Evolutionary conservation across 2,797 vertebrate genomes (phyloP).

Genomic region (Argyrosomus regius): DNA sequence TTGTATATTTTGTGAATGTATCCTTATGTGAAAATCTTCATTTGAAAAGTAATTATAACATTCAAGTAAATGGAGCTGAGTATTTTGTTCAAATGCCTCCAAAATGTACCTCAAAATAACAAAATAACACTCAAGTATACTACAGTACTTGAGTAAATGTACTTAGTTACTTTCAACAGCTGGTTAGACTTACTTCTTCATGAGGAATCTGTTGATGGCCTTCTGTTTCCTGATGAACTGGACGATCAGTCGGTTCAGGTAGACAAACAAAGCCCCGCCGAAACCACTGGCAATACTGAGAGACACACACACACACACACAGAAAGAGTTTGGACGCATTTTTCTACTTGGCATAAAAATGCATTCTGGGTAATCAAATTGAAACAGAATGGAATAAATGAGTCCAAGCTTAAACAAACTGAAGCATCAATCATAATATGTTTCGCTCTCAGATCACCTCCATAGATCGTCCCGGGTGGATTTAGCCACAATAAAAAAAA

Average conservation of each 20-base stretch:
- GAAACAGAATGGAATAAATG: slow-evolving; percentile 17
- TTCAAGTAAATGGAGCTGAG: not conserved
- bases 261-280: slow-evolving; percentile 94
- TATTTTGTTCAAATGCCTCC: no score
- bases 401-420: slow-evolving; percentile 24
- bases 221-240: slow-evolving; percentile 98
- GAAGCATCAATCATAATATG: not conserved
- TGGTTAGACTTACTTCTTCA: slow-evolving; percentile 93
- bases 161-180: not conserved
- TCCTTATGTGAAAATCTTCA: not conserved
- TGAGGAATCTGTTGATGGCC: slow-evolving; percentile 97
- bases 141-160: not conserved
- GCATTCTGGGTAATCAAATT: slow-evolving; percentile 5
- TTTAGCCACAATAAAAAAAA: slow-evolving; percentile 26
- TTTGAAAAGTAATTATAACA: not conserved
- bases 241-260: slow-evolving; percentile 96
- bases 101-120: not conserved
- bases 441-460: slow-evolving; percentile 10
- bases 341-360: not conserved
- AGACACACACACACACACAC: not conserved
- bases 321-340: not conserved
- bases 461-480: not conserved
- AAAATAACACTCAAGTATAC: not conserved
- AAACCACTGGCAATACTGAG: slow-evolving; percentile 95
- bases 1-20: no score